Conservation (phyloP, 2,113 vertebrate genomes). For the Psittacula cyanocephala region DNA sequence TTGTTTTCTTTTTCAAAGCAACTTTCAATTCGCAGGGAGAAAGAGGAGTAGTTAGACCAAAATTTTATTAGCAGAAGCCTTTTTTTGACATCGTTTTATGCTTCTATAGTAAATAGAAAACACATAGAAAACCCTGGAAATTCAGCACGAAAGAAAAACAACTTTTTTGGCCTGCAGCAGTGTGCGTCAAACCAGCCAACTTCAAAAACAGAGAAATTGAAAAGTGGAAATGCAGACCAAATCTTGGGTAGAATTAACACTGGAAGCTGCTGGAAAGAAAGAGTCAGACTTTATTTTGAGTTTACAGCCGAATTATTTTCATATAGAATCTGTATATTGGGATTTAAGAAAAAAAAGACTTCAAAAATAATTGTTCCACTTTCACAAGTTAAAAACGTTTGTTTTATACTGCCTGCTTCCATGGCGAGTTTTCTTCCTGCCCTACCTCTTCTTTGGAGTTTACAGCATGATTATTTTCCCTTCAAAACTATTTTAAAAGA, state of each 20-base stretch:
- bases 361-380: neutral
- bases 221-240: slow-evolving; percentile 53
- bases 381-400: neutral
- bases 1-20: neutral
- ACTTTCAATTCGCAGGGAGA: neutral
- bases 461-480: neutral
- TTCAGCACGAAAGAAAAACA: neutral
- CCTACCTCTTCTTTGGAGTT: neutral
- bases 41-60: neutral
- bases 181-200: neutral
- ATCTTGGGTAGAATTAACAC: slow-evolving; percentile 7
- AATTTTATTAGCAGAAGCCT: neutral
- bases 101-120: neutral
- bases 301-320: slow-evolving; percentile 34
- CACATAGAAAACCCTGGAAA: slow-evolving; percentile 37
- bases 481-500: neutral
- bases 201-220: slow-evolving; percentile 16
- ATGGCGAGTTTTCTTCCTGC: neutral
- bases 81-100: neutral
- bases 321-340: neutral
- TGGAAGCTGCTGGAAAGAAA: slow-evolving; percentile 48
- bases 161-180: slow-evolving; percentile 5
- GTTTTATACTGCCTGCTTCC: neutral
- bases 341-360: neutral
- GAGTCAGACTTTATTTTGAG: slow-evolving; percentile 44